phyloP scores from a whole-genome alignment of 2,888 invertebrate species.

The Stenurella melanura region DNA sequence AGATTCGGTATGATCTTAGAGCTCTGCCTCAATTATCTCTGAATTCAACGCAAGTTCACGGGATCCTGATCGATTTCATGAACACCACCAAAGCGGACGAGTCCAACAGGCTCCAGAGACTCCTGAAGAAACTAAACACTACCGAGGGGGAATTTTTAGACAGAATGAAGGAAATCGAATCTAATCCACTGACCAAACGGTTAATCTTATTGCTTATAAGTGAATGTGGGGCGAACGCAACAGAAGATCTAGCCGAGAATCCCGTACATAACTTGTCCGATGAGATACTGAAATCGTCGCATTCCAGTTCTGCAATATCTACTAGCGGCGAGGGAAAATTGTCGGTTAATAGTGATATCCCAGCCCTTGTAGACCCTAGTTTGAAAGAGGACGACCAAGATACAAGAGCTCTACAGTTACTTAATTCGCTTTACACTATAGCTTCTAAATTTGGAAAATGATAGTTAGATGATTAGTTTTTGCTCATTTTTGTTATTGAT shows the following conservation, averaged over 20 bases:
- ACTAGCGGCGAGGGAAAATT: slow-evolving; percentile 8
- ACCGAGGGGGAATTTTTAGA: slow-evolving; percentile 85
- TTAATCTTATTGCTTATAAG: slow-evolving; percentile 85
- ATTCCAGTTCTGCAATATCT: background rate
- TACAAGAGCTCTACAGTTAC: slow-evolving; percentile 86
- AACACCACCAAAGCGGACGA: slow-evolving; percentile 80
- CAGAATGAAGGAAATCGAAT: slow-evolving; percentile 88
- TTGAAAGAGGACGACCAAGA: slow-evolving; percentile 77
- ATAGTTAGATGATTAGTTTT: background rate
- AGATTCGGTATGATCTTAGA: slow-evolving; percentile 72
- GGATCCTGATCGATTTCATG: slow-evolving; percentile 72
- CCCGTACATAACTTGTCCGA: slow-evolving; percentile 11
- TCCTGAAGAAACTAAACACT: slow-evolving; percentile 85
- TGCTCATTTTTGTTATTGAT: slow-evolving; percentile 32
- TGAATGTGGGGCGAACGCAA: slow-evolving; percentile 80
- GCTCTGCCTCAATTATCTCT: slow-evolving; percentile 68
- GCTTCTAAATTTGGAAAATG: slow-evolving; percentile 87
- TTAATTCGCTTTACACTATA: slow-evolving; percentile 88
- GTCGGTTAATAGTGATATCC: slow-evolving; percentile 46
- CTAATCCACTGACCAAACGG: slow-evolving; percentile 84
- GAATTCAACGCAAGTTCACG: slow-evolving; percentile 68
- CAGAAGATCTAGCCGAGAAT: slow-evolving; percentile 54
- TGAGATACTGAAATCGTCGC: background rate
- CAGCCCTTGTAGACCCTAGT: slow-evolving; percentile 60
- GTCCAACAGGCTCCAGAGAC: slow-evolving; percentile 83